These are phyloP conservation scores for Lutra lutra DNA, from an alignment of 2,797 vertebrate species.

Conservation along the genomic window DNA sequence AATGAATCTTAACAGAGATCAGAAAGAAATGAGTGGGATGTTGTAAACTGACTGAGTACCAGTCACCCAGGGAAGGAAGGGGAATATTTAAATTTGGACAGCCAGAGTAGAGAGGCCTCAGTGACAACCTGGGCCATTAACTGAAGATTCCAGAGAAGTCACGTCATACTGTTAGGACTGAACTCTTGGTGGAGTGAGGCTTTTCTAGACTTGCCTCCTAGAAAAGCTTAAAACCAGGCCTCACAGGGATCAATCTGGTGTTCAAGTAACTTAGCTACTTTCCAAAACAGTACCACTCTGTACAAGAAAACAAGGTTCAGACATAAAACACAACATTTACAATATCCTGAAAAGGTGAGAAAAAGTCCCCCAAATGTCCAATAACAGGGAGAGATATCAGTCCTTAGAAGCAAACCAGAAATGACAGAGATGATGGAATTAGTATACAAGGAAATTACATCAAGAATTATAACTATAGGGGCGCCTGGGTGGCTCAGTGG, in stretches of 20 bases:
- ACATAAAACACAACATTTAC: neutral
- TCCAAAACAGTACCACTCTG: neutral
- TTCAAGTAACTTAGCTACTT: neutral
- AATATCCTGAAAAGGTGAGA: neutral
- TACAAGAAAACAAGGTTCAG: neutral
- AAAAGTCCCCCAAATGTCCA: neutral
- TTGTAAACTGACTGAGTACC: neutral
- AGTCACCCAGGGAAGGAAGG: too few species aligned
- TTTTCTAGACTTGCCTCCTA: neutral
- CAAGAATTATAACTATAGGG: neutral
- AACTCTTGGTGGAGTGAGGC: neutral
- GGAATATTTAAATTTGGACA: neutral
- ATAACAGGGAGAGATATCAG: neutral
- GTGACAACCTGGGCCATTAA: neutral
- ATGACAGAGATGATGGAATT: neutral
- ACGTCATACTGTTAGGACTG: accelerated
- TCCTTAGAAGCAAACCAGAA: neutral
- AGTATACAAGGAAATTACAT: neutral
- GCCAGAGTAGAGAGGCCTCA: too few species aligned
- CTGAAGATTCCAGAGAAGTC: neutral
- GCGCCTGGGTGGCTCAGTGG: too few species aligned
- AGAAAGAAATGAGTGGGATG: neutral
- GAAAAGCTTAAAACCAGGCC: neutral
- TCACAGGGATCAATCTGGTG: neutral
- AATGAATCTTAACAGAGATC: neutral